These are phyloP conservation scores for Andrena flavipes DNA, from an alignment of 2,888 invertebrate genomes.

Conservation along the genomic window DNA sequence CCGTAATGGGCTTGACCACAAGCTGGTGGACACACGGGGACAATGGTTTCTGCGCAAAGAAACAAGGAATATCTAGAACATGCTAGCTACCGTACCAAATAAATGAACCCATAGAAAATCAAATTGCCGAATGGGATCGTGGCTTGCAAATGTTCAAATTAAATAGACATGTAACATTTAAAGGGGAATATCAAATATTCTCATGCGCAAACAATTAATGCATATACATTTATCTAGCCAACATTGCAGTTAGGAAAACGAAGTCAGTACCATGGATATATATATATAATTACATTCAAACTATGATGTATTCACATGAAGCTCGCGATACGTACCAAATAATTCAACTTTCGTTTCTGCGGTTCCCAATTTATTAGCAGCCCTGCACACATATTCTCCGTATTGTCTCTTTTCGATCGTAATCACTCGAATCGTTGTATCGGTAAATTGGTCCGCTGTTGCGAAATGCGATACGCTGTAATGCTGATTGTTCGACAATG, in stretches of 20 bases:
- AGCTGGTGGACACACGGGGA: constrained; percentile 97
- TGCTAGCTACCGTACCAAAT: constrained; percentile 72
- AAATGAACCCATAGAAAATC: constrained; percentile 12
- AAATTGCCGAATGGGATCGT: constrained; percentile 14
- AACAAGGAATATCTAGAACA: constrained; percentile 81
- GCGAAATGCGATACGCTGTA: constrained; percentile 96
- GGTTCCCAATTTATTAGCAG: constrained; percentile 94
- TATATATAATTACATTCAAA: constrained; percentile 7
- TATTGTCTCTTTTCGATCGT: constrained; percentile 96
- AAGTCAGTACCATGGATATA: background rate
- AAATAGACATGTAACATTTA: background rate
- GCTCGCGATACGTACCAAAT: constrained; percentile 88
- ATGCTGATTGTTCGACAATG: constrained; percentile 95
- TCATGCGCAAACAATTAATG: constrained; percentile 35
- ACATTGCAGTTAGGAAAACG: background rate
- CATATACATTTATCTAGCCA: constrained; percentile 23
- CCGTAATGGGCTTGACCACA: constrained; percentile 90
- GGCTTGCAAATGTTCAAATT: background rate
- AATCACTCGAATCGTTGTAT: constrained; percentile 94
- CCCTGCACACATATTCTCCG: constrained; percentile 94
- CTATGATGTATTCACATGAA: background rate
- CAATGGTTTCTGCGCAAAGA: constrained; percentile 91
- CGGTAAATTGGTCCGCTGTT: constrained; percentile 96
- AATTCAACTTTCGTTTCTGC: constrained; percentile 93
- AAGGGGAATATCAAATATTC: constrained; percentile 9